Base-by-base conservation (phyloP, 2,888 invertebrate genomes). In the Pilophorus perplexus region DNA sequence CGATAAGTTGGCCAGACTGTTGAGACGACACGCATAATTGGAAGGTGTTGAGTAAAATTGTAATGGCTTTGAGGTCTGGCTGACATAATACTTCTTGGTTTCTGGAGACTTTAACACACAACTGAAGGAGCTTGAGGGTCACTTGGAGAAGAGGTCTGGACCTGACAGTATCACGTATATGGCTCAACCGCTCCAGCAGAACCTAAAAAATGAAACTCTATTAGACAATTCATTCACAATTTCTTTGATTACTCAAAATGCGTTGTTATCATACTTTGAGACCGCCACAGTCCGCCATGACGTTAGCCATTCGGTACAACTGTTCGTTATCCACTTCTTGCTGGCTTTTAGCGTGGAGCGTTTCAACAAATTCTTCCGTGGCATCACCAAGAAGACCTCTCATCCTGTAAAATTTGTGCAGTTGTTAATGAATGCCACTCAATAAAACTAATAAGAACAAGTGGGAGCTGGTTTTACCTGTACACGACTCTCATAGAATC, bases 401-500 rank as follows among this genome's bases (percentile, higher is more conserved):
- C 97, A 99, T 98, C 16, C 64, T 50, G 46, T 3, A 59, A 59
- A 38, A 16, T 22, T 14, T 8, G 33, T 33, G 33, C 33, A 33
- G 33, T 12, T 33, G 6, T 6, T 6, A 6, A 33, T 33, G 6
- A 8, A 33, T 33, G 33, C 33, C 6, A 33, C 33, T 8, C 12
- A 33, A 33, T 6, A 33, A 6, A 12, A 33, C 33, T 8, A 42
- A 16, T n/a, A 33, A 33, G 33, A 33, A 10, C 33, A 33, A 33
- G 33, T 33, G 12, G 33, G 12, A 33, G 12, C 33, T 33, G 8
- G 12, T 10, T n/a, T 10, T 28, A 62, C 50, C 99, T 86, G 78
- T 99, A 99, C 28, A 98, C 90, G 6, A 98, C 90, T 10, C 95
- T 84, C 98, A 99, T 98, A 0, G 96, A 91, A 76, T 96, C 97